Evolutionary conservation across 2,888 invertebrate species (phyloP).

Genomic region (Athalia circularis): DNA sequence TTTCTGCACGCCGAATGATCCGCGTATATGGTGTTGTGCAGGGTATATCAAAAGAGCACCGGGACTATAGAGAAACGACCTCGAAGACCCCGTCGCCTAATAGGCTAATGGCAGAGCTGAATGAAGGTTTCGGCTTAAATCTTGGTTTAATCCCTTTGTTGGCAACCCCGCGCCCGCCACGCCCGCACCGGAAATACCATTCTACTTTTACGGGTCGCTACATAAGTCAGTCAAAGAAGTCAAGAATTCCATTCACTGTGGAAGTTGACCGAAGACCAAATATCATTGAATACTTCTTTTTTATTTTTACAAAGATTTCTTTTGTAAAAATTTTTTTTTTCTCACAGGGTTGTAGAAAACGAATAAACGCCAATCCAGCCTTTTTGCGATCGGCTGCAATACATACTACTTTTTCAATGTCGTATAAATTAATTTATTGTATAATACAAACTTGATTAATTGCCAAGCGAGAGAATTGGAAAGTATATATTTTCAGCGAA

Average conservation of each 20-base stretch:
- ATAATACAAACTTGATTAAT: not conserved
- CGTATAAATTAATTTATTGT: not conserved
- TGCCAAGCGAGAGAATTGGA: not conserved
- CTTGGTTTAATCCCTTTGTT: slow-evolving; percentile 48
- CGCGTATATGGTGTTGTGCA: not conserved
- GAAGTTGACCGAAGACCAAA: slow-evolving; percentile 2
- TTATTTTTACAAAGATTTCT: not conserved
- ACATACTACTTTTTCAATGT: not conserved
- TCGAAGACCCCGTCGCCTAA: slow-evolving; percentile 18
- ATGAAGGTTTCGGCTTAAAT: slow-evolving; percentile 48
- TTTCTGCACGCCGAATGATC: not conserved
- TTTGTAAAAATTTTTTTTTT: not conserved
- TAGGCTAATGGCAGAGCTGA: slow-evolving; percentile 45
- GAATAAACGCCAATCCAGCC: not conserved
- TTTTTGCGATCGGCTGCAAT: not conserved
- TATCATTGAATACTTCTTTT: not conserved
- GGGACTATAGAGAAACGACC: slow-evolving; percentile 22
- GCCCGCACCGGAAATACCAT: slow-evolving; percentile 47
- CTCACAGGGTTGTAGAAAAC: too few relatives aligned
- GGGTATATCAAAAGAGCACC: slow-evolving; percentile 36
- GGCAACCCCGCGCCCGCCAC: slow-evolving; percentile 35
- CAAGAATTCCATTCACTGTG: slow-evolving; percentile 46
- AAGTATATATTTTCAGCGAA: not conserved
- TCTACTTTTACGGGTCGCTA: slow-evolving; percentile 40
- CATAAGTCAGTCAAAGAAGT: slow-evolving; percentile 46